Percentiles rank a stretch among this genome's conserved stretches.
These are phyloP conservation scores for Radopholus similis DNA, from an alignment of 1,140 invertebrate species.

Conservation along the genomic window DNA sequence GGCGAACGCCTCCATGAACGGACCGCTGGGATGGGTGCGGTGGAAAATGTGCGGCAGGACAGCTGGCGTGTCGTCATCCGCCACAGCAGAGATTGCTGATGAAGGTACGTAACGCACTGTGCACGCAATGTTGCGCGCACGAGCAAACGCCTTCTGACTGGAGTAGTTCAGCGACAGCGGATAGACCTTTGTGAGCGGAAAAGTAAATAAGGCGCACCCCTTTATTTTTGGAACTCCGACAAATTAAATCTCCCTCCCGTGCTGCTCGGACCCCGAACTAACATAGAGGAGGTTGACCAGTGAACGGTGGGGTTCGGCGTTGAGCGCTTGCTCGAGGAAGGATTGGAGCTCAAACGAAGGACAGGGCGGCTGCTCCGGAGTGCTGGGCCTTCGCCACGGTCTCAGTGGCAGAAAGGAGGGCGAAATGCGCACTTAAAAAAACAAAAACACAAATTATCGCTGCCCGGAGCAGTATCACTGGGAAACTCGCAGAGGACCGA, in stretches of 20 bases:
- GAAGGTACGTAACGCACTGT: constrained; percentile 1
- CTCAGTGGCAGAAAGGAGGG: constrained; percentile 30
- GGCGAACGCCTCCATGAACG: constrained; percentile 22
- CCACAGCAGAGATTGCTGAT: neutral
- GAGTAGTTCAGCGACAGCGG: constrained; percentile 32
- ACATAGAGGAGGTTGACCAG: constrained; percentile 37
- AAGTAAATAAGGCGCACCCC: neutral
- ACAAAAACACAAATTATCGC: neutral
- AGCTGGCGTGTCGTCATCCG: neutral
- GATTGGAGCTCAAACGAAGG: constrained; percentile 40
- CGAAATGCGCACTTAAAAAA: constrained; percentile 31
- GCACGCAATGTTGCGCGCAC: constrained; percentile 44
- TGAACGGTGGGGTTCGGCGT: constrained; percentile 21
- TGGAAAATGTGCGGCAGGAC: constrained; percentile 25
- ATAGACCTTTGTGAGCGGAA: constrained; percentile 39
- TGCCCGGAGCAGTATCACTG: constrained; percentile 9
- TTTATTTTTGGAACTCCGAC: neutral
- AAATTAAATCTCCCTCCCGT: too few relatives aligned
- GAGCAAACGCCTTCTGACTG: constrained; percentile 35
- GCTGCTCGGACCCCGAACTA: too few relatives aligned
- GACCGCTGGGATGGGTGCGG: constrained; percentile 22
- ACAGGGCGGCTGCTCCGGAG: constrained; percentile 5
- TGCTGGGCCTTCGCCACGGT: constrained; percentile 22
- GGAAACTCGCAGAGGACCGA: constrained; percentile 24
- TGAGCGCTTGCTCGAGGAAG: constrained; percentile 25